Base-by-base conservation (phyloP, 2,888 invertebrate genomes). In the Petrolisthes cinctipes region DNA sequence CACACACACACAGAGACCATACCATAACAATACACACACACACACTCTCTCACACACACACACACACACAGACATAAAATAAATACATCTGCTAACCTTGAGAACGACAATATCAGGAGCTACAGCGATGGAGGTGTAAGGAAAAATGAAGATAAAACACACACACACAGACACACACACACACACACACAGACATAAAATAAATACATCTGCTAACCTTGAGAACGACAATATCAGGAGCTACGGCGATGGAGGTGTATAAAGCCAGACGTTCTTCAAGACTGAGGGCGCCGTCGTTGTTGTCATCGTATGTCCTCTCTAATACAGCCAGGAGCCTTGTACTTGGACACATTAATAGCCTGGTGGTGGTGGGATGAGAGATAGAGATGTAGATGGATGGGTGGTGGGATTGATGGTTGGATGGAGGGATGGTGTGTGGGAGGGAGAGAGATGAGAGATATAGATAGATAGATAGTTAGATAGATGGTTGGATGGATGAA, bases 341-440 rank as follows among this genome's bases (percentile, higher is more conserved):
- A 51, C 82, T 90, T 11, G 88, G 83, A 75, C 89, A 90, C 88
- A 90, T 90, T 23, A 90, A 71, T 20, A 90, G 75, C 53, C 89
- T 90, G 82, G 53, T 78, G 68, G 53, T 80, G n/a, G n/a, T n/a
- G n/a, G n/a, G n/a, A n/a, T n/a, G n/a, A n/a, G n/a, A n/a, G n/a
- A n/a, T n/a, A n/a, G n/a, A n/a, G n/a, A n/a, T n/a, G n/a, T n/a
- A n/a, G n/a, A n/a, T n/a, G n/a, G n/a, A n/a, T n/a, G n/a, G n/a
- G n/a, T n/a, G n/a, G n/a, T n/a, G n/a, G n/a, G n/a, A n/a, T n/a
- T n/a, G n/a, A n/a, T n/a, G n/a, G n/a, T n/a, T n/a, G n/a, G n/a
- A n/a, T n/a, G n/a, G n/a, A n/a, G n/a, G n/a, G n/a, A n/a, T n/a
- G n/a, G n/a, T n/a, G n/a, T n/a, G n/a, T n/a, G n/a, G n/a, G n/a